Evolutionary conservation across 2,888 invertebrate genomes (phyloP), one percentile per base, ranked within the genome.

Genomic region (Nipponacmea schrenckii): DNA sequence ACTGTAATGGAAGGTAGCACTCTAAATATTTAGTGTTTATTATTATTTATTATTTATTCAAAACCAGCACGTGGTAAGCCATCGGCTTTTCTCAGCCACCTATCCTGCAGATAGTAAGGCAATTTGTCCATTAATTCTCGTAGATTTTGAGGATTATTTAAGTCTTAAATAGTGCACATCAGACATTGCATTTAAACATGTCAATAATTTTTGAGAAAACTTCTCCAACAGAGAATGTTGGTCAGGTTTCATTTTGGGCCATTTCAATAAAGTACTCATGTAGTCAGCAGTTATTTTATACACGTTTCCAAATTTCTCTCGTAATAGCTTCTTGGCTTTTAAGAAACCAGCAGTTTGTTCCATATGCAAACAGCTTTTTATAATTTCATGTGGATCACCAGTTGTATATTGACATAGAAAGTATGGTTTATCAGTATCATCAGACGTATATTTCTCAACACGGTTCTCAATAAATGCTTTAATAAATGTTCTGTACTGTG

Each of bases 401-500:
- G 27, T 48, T 15, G 69, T 69, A 27, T 64, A 69, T 27, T 69
- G 69, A 27, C 64, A 64, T 39, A 69, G 46, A 10, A 63, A 73
- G 44, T 45, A 70, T 46, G 70, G 31, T 20, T 46, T 31, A 62
- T 73, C 73, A 62, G 67, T 64, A 64, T 20, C 39, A n/a, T 46
- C 46, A n/a, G 44, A n/a, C 3, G 70, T 31, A 39, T 73, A 62
- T 10, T 26, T 44, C 15, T 67, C 26, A 48, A 73, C 44, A 12
- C 66, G 71, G 12, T 63, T 62, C 12, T 70, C 67, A 44, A 73
- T n/a, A n/a, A n/a, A 73, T 26, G 71, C 67, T 46, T 71, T 31
- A 5, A 73, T 70, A 44, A 73, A 73, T 27, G 26, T 69, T 17
- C 24, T 50, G 64, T 70, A 73, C 20, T 73, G 62, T 12, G 76